phyloP scores from a whole-genome alignment of 2,113 vertebrate genomes.

The Rhabdomys dilectus region DNA sequence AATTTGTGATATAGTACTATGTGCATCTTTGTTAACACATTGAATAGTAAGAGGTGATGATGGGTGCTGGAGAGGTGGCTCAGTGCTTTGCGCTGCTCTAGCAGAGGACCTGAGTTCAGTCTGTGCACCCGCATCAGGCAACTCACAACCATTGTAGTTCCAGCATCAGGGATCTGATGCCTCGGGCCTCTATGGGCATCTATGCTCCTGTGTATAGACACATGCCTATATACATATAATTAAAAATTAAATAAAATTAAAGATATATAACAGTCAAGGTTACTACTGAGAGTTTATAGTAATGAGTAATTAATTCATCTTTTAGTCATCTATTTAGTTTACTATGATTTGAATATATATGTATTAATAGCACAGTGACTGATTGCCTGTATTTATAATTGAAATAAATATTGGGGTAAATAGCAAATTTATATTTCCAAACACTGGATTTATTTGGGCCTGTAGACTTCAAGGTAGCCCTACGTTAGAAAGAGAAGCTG shows the following conservation, averaged over 20 bases:
- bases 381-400: constrained; percentile 8
- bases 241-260: background rate
- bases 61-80: background rate
- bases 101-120: background rate
- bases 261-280: background rate
- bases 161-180: background rate
- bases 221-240: background rate
- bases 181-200: background rate
- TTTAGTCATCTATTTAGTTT: constrained; percentile 33
- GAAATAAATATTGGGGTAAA: constrained; percentile 24
- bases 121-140: too few species aligned
- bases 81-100: background rate
- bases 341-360: constrained; percentile 44
- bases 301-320: background rate
- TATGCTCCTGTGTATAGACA: background rate
- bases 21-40: constrained; percentile 14
- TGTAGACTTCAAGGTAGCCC: background rate
- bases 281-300: background rate
- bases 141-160: background rate
- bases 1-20: background rate
- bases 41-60: background rate
- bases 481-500: background rate
- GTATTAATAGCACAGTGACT: background rate
- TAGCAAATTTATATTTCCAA: background rate
- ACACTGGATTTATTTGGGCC: background rate